Percentiles rank a stretch among this genome's conserved stretches.
These are phyloP conservation scores for Colius striatus DNA, from an alignment of 2,113 vertebrate genomes.

Conservation along the genomic window DNA sequence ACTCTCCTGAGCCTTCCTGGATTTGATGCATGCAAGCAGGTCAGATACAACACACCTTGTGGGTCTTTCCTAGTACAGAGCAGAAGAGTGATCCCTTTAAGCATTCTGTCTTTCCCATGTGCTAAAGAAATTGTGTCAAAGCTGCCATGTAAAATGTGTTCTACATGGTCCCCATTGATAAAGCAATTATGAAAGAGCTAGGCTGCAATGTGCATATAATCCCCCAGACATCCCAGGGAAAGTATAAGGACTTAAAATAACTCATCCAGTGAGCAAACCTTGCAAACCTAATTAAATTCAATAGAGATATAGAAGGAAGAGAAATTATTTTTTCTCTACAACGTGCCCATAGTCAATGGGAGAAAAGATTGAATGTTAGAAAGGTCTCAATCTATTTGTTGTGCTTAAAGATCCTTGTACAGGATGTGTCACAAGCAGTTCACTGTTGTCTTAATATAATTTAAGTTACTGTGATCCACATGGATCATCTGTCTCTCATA, in stretches of 20 bases:
- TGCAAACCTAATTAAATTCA: slow-evolving; percentile 34
- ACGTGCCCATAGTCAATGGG: background rate
- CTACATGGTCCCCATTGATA: background rate
- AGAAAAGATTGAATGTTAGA: slow-evolving; percentile 35
- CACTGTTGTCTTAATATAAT: slow-evolving; percentile 9
- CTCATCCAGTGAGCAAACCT: background rate
- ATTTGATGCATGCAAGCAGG: background rate
- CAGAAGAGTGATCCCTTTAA: background rate
- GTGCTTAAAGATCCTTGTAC: background rate
- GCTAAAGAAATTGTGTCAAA: background rate
- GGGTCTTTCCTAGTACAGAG: background rate
- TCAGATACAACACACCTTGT: rapidly evolving
- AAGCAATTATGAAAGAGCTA: slow-evolving; percentile 50
- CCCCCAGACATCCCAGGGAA: background rate
- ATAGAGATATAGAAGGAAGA: background rate
- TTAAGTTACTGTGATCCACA: background rate
- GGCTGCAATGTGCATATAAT: background rate
- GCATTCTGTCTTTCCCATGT: background rate
- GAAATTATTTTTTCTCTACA: background rate
- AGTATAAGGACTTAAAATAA: background rate
- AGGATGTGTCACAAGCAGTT: slow-evolving; percentile 6
- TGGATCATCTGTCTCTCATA: background rate
- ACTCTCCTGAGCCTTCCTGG: background rate
- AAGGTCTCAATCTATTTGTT: slow-evolving; percentile 28
- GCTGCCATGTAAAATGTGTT: background rate